phyloP scores from a whole-genome alignment of 2,113 vertebrate genomes.

The Ploceus nigricollis region DNA sequence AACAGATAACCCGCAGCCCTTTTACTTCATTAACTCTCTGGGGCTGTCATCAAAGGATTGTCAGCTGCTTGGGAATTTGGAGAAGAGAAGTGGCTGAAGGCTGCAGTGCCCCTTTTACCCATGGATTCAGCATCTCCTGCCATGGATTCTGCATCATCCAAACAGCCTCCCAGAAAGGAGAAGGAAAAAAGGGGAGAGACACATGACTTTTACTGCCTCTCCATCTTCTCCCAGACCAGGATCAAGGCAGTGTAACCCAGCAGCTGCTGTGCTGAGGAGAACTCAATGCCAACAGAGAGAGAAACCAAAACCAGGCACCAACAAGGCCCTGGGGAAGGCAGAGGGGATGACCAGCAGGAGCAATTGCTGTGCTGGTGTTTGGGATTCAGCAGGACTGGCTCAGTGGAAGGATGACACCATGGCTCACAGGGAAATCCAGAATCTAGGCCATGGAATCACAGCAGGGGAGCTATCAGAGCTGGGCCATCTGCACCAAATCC shows the following conservation, averaged over 20 bases:
- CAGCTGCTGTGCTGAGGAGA: not conserved
- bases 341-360: not conserved
- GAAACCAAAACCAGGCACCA: not conserved
- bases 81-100: not conserved
- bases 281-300: not conserved
- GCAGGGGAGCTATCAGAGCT: not conserved
- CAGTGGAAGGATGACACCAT: not conserved
- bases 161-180: not conserved
- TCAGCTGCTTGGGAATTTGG: constrained; percentile 15
- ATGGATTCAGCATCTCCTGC: not conserved
- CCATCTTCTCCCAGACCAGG: not conserved
- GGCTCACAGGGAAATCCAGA: not conserved
- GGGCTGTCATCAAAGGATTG: constrained; percentile 50
- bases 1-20: constrained; percentile 61
- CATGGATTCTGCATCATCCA: not conserved
- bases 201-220: not conserved
- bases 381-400: not conserved
- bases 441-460: not conserved
- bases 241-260: not conserved
- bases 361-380: not conserved
- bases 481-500: not conserved
- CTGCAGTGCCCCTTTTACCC: not conserved
- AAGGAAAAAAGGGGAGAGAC: not conserved
- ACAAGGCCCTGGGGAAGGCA: not conserved
- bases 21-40: constrained; percentile 60